phyloP scores from a whole-genome alignment of 1,140 invertebrate species.

The Streblospio benedicti region DNA sequence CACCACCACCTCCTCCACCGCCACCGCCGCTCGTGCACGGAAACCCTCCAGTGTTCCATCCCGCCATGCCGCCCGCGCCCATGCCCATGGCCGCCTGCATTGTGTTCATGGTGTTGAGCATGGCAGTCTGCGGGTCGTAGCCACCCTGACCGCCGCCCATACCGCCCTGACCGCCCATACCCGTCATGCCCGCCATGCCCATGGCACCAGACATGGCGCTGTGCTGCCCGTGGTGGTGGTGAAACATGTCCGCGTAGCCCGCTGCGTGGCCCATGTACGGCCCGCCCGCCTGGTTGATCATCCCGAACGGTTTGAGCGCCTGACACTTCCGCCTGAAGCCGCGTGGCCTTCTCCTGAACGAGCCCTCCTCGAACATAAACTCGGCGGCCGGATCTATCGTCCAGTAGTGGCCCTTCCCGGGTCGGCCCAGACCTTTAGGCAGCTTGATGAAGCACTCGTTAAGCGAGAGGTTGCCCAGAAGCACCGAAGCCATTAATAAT shows the following conservation, averaged over 20 bases:
- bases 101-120: too few species aligned
- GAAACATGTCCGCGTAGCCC: constrained; percentile 23
- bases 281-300: constrained; percentile 29
- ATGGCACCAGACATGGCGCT: constrained; percentile 12
- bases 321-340: constrained; percentile 76
- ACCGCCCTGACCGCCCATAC: constrained; percentile 6
- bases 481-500: too few species aligned
- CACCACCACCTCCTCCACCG: too few species aligned
- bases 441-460: constrained; percentile 85
- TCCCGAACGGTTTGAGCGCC: constrained; percentile 42
- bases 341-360: constrained; percentile 78
- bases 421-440: constrained; percentile 62
- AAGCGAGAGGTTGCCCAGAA: constrained; percentile 83
- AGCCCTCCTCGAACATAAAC: constrained; percentile 95
- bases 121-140: too few species aligned
- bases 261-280: constrained; percentile 29
- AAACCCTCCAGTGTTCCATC: too few species aligned
- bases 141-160: too few species aligned
- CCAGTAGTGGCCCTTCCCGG: constrained; percentile 97
- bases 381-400: constrained; percentile 91
- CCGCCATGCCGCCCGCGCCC: too few species aligned
- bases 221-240: constrained; percentile 14
- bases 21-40: too few species aligned
- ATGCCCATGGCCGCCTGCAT: too few species aligned
- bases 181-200: constrained; percentile 4